These are phyloP conservation scores for Ammodytes marinus DNA, from an alignment of 2,113 vertebrate species.

Conservation along the genomic window DNA sequence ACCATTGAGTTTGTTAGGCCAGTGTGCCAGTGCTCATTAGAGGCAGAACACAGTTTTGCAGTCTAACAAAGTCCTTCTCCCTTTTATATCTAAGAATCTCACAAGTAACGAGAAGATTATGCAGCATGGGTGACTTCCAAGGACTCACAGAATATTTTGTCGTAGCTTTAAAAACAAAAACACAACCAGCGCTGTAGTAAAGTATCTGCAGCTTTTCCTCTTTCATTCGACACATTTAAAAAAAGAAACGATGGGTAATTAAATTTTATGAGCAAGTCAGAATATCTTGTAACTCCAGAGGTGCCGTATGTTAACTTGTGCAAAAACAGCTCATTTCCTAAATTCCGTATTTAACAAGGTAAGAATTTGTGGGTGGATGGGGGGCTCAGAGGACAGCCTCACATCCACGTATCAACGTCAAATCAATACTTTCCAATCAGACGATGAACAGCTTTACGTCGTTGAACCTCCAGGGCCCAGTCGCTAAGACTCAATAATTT, in stretches of 20 bases:
- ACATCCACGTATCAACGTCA: constrained; percentile 56
- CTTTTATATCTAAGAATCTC: constrained; percentile 42
- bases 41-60: constrained; percentile 21
- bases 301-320: neutral
- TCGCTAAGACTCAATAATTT: constrained; percentile 50
- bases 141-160: constrained; percentile 9
- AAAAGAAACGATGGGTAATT: constrained; percentile 4
- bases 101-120: constrained; percentile 37
- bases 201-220: constrained; percentile 5
- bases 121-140: constrained; percentile 29
- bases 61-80: constrained; percentile 27
- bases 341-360: neutral
- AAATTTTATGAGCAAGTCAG: neutral
- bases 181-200: constrained; percentile 13
- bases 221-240: constrained; percentile 6
- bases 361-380: neutral
- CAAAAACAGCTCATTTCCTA: neutral
- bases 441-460: constrained; percentile 67
- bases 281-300: neutral
- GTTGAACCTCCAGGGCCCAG: constrained; percentile 60
- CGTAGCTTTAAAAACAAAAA: constrained; percentile 31
- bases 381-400: constrained; percentile 32
- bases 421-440: constrained; percentile 74
- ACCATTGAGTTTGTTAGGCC: constrained; percentile 18
- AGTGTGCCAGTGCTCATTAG: constrained; percentile 5